phyloP scores from a whole-genome alignment of 1,140 invertebrate genomes.

The Chironomus striatipennis region DNA sequence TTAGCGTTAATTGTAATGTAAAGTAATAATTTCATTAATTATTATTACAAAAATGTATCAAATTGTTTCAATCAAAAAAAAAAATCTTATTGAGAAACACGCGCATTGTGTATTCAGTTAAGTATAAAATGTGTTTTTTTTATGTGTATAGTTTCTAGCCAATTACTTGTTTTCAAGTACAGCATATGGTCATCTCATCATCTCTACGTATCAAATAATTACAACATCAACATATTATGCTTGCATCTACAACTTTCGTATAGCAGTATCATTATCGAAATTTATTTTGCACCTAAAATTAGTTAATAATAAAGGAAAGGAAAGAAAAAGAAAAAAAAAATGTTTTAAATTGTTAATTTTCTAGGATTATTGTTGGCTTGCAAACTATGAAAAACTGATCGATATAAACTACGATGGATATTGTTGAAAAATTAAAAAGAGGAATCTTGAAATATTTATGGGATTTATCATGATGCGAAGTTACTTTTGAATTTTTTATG shows the following conservation, averaged over 20 bases:
- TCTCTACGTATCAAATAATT: background rate
- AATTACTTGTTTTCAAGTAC: background rate
- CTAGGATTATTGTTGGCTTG: no score
- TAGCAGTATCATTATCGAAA: slow-evolving; percentile 15
- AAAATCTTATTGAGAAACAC: background rate
- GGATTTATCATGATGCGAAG: no score
- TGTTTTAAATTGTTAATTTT: no score
- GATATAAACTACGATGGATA: no score
- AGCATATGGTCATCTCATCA: background rate
- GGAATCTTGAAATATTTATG: no score
- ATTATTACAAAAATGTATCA: background rate
- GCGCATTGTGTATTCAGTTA: background rate
- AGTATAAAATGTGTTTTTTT: background rate
- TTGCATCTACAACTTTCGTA: slow-evolving; percentile 17
- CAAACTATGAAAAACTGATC: no score
- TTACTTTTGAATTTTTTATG: no score
- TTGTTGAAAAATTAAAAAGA: no score
- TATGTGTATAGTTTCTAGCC: background rate
- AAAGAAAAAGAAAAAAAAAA: no score
- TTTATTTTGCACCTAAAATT: slow-evolving; percentile 18
- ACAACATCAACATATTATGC: background rate
- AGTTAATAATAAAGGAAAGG: background rate
- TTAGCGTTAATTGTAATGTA: background rate
- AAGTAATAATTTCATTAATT: background rate
- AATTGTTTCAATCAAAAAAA: background rate